Evolutionary conservation across 2,113 vertebrate species (phyloP).

Genomic region (Sander lucioperca): DNA sequence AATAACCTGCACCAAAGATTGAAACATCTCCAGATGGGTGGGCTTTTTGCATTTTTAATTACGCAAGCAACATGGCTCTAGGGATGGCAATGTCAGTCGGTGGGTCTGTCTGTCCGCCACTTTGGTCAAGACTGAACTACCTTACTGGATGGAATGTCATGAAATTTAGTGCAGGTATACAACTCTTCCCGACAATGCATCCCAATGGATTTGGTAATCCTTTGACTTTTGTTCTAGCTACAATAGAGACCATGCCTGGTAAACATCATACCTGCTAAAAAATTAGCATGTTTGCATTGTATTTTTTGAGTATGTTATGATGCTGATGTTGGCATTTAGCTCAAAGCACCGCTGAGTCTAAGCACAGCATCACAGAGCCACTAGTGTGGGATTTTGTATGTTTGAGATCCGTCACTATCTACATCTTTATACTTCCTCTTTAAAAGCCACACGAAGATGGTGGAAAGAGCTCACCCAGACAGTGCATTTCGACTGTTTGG

Average conservation of each 20-base stretch:
- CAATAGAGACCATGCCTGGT: not conserved
- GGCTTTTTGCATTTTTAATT: not conserved
- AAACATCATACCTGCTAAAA: not conserved
- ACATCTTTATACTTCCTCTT: not conserved
- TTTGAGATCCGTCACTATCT: not conserved
- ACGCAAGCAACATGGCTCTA: not conserved
- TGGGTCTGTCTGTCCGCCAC: not conserved
- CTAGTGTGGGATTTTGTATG: not conserved
- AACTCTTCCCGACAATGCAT: not conserved
- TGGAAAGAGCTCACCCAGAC: not conserved
- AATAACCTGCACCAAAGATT: not conserved
- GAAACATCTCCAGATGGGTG: conserved; percentile 4
- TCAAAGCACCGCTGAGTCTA: not conserved
- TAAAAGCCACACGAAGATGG: not conserved
- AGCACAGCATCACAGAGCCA: not conserved
- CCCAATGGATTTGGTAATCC: not conserved
- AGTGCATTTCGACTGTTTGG: not conserved
- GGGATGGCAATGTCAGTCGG: not conserved
- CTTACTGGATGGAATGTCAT: not conserved
- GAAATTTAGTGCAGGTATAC: not conserved
- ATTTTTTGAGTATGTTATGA: not conserved
- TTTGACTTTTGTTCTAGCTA: no score
- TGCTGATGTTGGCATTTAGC: not conserved
- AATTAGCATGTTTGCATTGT: not conserved
- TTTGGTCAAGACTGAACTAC: not conserved